Conservation (phyloP, 1,140 invertebrate species). For the Drosophila arizonae region DNA sequence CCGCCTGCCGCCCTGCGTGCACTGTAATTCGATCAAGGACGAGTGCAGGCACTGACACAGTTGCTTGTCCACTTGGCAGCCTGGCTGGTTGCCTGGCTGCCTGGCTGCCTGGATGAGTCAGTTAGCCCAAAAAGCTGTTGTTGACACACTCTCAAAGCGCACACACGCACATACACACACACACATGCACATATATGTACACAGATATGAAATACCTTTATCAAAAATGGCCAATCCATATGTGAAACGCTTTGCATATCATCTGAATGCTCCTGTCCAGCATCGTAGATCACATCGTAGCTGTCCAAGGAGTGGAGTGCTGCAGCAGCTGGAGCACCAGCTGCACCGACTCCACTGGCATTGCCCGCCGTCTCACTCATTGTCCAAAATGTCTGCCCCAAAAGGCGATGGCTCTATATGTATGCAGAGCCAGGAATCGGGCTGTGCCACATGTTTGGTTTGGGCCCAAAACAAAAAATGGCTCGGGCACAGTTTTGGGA, state of each 20-base stretch:
- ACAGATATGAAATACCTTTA: slow-evolving; percentile 66
- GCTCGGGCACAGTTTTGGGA: too few relatives aligned
- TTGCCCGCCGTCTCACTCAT: neutral
- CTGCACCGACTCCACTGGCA: neutral
- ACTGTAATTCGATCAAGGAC: slow-evolving; percentile 67
- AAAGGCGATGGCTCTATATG: neutral
- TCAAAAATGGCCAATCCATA: slow-evolving; percentile 79
- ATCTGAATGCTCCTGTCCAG: slow-evolving; percentile 58
- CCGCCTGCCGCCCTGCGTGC: neutral
- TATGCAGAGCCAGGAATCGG: neutral
- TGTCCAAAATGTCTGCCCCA: neutral
- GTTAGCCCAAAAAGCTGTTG: slow-evolving; percentile 22
- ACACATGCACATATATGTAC: neutral
- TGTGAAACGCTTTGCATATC: slow-evolving; percentile 65
- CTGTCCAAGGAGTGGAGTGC: slow-evolving; percentile 40
- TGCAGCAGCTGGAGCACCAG: neutral
- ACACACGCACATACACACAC: slow-evolving; percentile 13
- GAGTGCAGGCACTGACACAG: slow-evolving; percentile 34
- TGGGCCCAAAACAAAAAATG: too few relatives aligned
- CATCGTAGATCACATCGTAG: slow-evolving; percentile 65
- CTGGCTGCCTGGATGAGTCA: slow-evolving; percentile 31
- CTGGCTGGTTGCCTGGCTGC: neutral
- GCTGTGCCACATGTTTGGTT: neutral
- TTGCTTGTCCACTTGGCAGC: slow-evolving; percentile 34
- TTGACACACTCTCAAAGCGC: slow-evolving; percentile 57